Base-by-base conservation (phyloP, 2,113 vertebrate genomes). In the Chascanopsetta lugubris region DNA sequence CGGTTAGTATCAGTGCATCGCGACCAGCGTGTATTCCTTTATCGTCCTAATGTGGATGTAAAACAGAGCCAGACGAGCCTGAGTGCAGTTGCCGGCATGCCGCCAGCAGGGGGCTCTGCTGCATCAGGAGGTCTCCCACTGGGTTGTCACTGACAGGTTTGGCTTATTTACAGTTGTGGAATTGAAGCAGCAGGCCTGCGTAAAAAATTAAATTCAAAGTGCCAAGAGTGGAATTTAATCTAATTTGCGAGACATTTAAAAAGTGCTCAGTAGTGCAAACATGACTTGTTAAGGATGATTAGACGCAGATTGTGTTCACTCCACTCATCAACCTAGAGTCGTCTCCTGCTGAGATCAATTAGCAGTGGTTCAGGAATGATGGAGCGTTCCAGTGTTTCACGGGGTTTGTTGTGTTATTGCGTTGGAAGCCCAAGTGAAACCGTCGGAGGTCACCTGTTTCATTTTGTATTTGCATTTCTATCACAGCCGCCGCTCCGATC, bases 81-180 rank as follows among this genome's bases (percentile, higher is more conserved):
- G 15, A 69, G 74, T 69, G 59, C 13, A 72, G 63, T 58, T 18
- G 5, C 46, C 53, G 58, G 53, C 46, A 60, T 49, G 29, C 42
- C 68, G 69, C 65, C 85, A 53, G 72, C 76, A 84, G 85, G 83
- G 79, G 88, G 75, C 80, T 75, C 77, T 69, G 81, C 50, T 62
- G 18, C 27, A 65, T 69, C 70, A 46, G 43, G 61, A 79, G 64
- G 63, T 60, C 75, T 66, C 81, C 77, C 58, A 56, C 64, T 58
- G 62, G 59, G 69, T 22, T 62, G 46, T 25, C 68, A 69, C 29
- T 54, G 49, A 56, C 59, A 68, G 56, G 49, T 75, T 65, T 45
- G 53, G 61, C 76, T 79, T 79, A 75, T 75, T 79, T 86, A 82
- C 58, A 47, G 56, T 32, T 61, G n/a, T 56, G 64, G 47, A 73